These are phyloP conservation scores for Mormyrus hasselquistii DNA, from an alignment of 2,797 vertebrate species.

Conservation along the genomic window DNA sequence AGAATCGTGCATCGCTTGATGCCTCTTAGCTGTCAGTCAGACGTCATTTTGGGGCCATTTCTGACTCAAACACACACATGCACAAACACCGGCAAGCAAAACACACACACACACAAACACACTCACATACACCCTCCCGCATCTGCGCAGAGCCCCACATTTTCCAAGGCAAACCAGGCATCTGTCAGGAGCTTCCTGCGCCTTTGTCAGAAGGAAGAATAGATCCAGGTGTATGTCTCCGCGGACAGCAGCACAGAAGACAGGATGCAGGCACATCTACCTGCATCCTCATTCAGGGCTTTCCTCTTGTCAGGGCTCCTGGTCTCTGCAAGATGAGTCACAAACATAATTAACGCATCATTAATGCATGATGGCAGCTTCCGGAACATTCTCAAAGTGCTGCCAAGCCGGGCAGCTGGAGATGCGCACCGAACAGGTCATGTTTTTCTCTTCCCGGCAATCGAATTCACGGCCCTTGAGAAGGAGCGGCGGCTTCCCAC, in stretches of 20 bases:
- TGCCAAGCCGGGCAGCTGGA: slow-evolving; percentile 9
- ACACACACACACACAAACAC: background rate
- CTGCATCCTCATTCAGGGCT: background rate
- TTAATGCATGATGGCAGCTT: slow-evolving; percentile 25
- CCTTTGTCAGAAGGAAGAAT: background rate
- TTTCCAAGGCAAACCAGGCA: background rate
- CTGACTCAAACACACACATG: background rate
- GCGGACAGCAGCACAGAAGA: background rate
- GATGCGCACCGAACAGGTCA: background rate
- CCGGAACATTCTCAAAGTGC: slow-evolving; percentile 20
- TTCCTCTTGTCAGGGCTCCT: background rate
- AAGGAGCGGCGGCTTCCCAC: slow-evolving; percentile 29
- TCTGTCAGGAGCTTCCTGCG: background rate
- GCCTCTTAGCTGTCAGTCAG: background rate
- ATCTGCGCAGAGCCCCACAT: background rate
- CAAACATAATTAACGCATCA: slow-evolving; percentile 37
- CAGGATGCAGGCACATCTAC: background rate
- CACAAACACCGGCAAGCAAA: background rate
- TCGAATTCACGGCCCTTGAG: slow-evolving; percentile 28
- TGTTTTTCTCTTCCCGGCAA: slow-evolving; percentile 20
- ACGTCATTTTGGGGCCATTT: background rate
- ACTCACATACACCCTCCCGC: no score
- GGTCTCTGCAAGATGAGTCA: background rate
- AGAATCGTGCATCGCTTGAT: background rate
- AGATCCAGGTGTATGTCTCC: background rate